Base-by-base conservation (phyloP, 2,888 invertebrate genomes). In the Aporophyla lueneburgensis region DNA sequence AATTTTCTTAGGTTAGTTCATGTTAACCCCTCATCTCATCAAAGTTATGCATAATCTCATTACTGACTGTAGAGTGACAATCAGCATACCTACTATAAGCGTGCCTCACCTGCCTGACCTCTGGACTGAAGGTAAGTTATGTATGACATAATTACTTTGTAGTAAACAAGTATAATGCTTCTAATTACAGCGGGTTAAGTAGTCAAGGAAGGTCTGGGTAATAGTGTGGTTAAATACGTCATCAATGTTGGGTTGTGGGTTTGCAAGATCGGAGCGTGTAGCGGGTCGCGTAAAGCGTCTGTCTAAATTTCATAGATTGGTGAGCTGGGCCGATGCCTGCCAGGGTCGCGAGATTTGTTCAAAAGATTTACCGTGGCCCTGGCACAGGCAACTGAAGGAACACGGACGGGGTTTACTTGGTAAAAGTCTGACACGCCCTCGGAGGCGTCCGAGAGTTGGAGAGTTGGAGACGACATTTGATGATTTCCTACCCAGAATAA, bases 151-250 rank as follows among this genome's bases (percentile, higher is more conserved):
- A 80, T 65, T 73, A 49, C 24, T 33, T 10, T 6, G 58, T n/a
- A 2, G 46, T 75, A 81, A 81, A 84, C 81, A 70, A 80, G 46
- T 58, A 73, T 81, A 66, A 84, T 84, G 10, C 53, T 69, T 43
- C 56, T 84, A 84, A 84, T 81, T 74, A 24, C 58, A 0, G 0
- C 4, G 19, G 80, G 80, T 82, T 53, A 63, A 14, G 63, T 51
- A 84, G 80, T 80, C 84, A 73, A 84, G 80, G 80, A 66, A 62
- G 33, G 80, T 80, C 61, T 67, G 14, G 53, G 69, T 66, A 81
- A 58, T 69, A n/a, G 24, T 19, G 61, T 21, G 2, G 33, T 65
- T 68, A 71, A 40, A 58, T 68, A 65, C 27, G 68, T 59, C n/a
- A 51, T 53, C 78, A 56, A 0, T 40, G 43, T 59, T 14, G 19